Conservation (phyloP, 2,888 invertebrate genomes). For the Notocelia uddmanniana region DNA sequence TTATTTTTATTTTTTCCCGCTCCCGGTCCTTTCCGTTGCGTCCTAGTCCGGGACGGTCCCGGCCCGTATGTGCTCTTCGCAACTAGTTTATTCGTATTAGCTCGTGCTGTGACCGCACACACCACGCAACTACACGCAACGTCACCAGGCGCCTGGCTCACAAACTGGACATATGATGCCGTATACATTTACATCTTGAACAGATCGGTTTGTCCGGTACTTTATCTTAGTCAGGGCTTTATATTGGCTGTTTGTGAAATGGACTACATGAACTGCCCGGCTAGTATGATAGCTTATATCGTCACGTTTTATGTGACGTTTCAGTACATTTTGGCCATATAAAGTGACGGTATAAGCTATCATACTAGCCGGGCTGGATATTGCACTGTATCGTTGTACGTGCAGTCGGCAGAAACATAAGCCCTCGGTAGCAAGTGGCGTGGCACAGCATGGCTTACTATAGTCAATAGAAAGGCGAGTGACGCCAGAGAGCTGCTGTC, state of each 20-base stretch:
- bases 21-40: slow-evolving; percentile 51
- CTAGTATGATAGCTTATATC: no score
- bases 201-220: no score
- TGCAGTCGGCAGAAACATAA: not conserved
- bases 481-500: slow-evolving; percentile 80
- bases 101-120: slow-evolving; percentile 42
- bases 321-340: no score
- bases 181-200: not conserved
- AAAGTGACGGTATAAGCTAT: no score
- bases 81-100: slow-evolving; percentile 55
- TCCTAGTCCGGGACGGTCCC: slow-evolving; percentile 19
- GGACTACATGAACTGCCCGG: not conserved
- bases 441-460: slow-evolving; percentile 54
- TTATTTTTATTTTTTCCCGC: slow-evolving; percentile 76
- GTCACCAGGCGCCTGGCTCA: not conserved
- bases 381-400: not conserved
- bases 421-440: not conserved
- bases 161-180: not conserved
- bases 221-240: no score
- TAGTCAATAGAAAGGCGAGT: slow-evolving; percentile 75
- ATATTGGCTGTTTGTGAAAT: not conserved
- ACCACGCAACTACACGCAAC: slow-evolving; percentile 4
- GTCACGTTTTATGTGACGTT: no score
- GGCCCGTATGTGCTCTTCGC: slow-evolving; percentile 61
- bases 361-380: no score